phyloP scores from a whole-genome alignment of 2,113 vertebrate species.

The Anas platyrhynchos region DNA sequence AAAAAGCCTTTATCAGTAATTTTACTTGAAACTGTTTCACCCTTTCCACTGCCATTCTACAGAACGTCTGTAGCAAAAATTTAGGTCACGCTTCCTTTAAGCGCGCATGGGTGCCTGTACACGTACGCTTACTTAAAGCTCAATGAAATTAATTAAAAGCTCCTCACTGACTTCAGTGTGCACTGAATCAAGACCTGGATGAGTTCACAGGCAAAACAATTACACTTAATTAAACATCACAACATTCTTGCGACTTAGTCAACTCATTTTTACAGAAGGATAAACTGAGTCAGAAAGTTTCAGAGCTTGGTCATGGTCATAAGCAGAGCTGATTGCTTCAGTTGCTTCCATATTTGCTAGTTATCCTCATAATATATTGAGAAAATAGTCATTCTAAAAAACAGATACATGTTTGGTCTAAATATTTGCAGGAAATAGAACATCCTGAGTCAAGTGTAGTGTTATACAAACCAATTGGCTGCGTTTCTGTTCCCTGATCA shows the following conservation, averaged over 20 bases:
- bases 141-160: constrained; percentile 69
- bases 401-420: background rate
- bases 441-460: background rate
- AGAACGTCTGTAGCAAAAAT: constrained; percentile 19
- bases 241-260: constrained; percentile 32
- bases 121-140: constrained; percentile 32
- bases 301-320: constrained; percentile 2
- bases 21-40: background rate
- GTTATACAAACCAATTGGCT: background rate
- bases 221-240: constrained; percentile 64
- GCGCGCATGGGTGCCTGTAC: background rate
- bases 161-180: constrained; percentile 34
- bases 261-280: constrained; percentile 44
- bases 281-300: constrained; percentile 53
- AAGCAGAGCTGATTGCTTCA: background rate
- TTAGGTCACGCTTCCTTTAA: constrained; percentile 50
- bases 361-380: background rate
- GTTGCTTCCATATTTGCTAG: background rate
- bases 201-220: constrained; percentile 56
- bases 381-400: background rate
- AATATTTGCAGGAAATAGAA: background rate
- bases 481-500: background rate
- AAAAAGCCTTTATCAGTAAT: background rate
- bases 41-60: background rate
- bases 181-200: constrained; percentile 39